These are phyloP conservation scores for Neoscelio sp. DNA, from an alignment of 2,888 invertebrate genomes.

Conservation along the genomic window DNA sequence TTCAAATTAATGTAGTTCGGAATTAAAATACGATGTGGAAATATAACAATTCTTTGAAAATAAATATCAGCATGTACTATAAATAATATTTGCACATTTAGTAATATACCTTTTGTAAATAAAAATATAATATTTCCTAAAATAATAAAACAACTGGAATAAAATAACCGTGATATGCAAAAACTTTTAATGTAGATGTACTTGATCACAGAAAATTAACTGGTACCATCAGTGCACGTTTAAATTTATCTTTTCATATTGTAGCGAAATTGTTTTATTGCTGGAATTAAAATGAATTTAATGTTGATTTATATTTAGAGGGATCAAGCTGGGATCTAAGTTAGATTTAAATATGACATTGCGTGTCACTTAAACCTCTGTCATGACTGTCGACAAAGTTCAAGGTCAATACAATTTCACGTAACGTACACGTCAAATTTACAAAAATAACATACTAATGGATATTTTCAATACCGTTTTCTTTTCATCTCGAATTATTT, in stretches of 20 bases:
- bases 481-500: too few species aligned
- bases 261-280: constrained; percentile 38
- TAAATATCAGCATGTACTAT: too few species aligned
- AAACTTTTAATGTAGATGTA: background rate
- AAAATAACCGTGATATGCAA: constrained; percentile 12
- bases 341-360: constrained; percentile 35
- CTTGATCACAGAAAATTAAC: constrained; percentile 5
- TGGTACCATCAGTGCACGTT: constrained; percentile 3
- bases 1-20: too few species aligned
- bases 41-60: too few species aligned
- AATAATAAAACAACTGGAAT: constrained; percentile 6
- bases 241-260: constrained; percentile 32
- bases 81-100: too few species aligned
- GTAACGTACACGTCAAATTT: constrained; percentile 17
- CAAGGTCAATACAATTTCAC: constrained; percentile 51
- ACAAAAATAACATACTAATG: constrained; percentile 12
- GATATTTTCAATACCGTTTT: constrained; percentile 1
- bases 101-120: too few species aligned
- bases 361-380: constrained; percentile 52
- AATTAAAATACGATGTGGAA: too few species aligned
- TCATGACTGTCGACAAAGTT: constrained; percentile 44
- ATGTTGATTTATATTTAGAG: constrained; percentile 42
- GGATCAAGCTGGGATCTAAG: constrained; percentile 40
- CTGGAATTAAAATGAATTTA: constrained; percentile 35
- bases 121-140: too few species aligned